These are phyloP conservation scores for Sinocyclocheilus anshuiensis DNA, from an alignment of 2,113 vertebrate species.

Conservation along the genomic window DNA sequence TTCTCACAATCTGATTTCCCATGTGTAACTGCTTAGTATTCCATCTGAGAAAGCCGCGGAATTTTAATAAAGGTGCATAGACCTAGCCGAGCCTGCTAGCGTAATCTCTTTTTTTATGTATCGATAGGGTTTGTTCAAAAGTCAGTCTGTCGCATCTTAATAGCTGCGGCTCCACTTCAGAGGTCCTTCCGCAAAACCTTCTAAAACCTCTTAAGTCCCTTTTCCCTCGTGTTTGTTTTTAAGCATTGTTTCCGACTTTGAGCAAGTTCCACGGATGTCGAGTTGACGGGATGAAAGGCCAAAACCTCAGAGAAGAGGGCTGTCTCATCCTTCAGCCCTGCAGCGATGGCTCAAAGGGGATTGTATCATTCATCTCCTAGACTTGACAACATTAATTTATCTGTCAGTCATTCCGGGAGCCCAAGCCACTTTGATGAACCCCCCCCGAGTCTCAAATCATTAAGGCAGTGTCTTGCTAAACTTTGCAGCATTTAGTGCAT, in stretches of 20 bases:
- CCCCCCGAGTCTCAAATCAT: conserved; percentile 74
- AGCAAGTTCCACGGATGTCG: conserved; percentile 25
- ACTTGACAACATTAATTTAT: conserved; percentile 80
- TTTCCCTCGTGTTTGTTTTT: conserved; percentile 26
- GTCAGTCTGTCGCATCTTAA: not conserved
- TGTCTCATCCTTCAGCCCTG: conserved; percentile 73
- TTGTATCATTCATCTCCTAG: conserved; percentile 72
- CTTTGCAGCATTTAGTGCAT: conserved; percentile 72
- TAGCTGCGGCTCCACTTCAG: not conserved
- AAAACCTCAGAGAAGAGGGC: conserved; percentile 14
- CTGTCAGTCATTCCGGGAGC: conserved; percentile 75
- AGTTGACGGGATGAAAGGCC: conserved; percentile 40
- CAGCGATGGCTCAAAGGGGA: conserved; percentile 69
- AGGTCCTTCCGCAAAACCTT: not conserved
- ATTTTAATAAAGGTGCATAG: conserved; percentile 5
- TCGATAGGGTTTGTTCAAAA: conserved; percentile 15
- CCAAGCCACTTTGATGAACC: conserved; percentile 62
- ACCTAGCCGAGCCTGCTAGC: not conserved
- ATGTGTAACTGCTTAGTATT: conserved; percentile 28
- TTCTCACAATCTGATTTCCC: conserved; percentile 46
- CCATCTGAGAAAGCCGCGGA: not conserved
- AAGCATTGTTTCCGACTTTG: conserved; percentile 23
- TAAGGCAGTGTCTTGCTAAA: conserved; percentile 74
- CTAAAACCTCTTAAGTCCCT: conserved; percentile 27
- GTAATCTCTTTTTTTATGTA: conserved; percentile 16